A percentile compares a stretch with the other conserved stretches of the same genome.
Evolutionary conservation across 1,140 invertebrate species (phyloP).

Genomic region (Penaeus chinensis): DNA sequence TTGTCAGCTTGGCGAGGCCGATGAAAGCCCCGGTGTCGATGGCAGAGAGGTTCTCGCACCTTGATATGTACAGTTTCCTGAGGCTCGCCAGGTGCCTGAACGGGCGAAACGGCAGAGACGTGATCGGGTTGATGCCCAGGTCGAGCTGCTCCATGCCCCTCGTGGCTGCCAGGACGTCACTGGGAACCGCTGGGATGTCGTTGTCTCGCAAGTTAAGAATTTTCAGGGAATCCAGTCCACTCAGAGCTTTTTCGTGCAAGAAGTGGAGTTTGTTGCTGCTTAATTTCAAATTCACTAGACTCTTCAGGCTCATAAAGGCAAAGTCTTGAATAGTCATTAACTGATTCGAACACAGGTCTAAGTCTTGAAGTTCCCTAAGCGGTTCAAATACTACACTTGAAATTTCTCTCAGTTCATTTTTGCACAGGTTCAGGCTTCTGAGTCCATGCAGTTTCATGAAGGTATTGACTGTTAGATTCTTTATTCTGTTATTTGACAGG

Average conservation of each 20-base stretch:
- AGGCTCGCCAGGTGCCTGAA: slow-evolving; percentile 52
- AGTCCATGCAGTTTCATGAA: slow-evolving; percentile 56
- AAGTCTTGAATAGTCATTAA: slow-evolving; percentile 49
- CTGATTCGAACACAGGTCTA: slow-evolving; percentile 62
- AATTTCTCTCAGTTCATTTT: slow-evolving; percentile 60
- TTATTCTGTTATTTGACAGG: slow-evolving; percentile 61
- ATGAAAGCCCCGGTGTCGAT: slow-evolving; percentile 57
- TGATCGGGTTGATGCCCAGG: slow-evolving; percentile 58
- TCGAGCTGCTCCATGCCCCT: slow-evolving; percentile 54
- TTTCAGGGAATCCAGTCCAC: slow-evolving; percentile 49
- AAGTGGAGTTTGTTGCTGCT: slow-evolving; percentile 59
- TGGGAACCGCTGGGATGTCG: slow-evolving; percentile 47
- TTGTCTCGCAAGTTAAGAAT: slow-evolving; percentile 53
- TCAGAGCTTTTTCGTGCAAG: slow-evolving; percentile 52
- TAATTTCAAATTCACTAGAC: slow-evolving; percentile 49
- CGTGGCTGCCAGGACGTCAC: slow-evolving; percentile 40
- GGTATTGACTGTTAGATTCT: slow-evolving; percentile 50
- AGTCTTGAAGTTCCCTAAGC: slow-evolving; percentile 57
- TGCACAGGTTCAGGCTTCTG: slow-evolving; percentile 55
- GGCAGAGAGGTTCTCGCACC: slow-evolving; percentile 54
- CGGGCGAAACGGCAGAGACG: slow-evolving; percentile 39
- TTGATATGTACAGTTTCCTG: slow-evolving; percentile 61
- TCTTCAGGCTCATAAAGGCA: slow-evolving; percentile 52
- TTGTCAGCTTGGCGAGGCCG: slow-evolving; percentile 49
- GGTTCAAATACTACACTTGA: slow-evolving; percentile 55